phyloP scores from a whole-genome alignment of 1,140 invertebrate genomes.

The Zaprionus ornatus region DNA sequence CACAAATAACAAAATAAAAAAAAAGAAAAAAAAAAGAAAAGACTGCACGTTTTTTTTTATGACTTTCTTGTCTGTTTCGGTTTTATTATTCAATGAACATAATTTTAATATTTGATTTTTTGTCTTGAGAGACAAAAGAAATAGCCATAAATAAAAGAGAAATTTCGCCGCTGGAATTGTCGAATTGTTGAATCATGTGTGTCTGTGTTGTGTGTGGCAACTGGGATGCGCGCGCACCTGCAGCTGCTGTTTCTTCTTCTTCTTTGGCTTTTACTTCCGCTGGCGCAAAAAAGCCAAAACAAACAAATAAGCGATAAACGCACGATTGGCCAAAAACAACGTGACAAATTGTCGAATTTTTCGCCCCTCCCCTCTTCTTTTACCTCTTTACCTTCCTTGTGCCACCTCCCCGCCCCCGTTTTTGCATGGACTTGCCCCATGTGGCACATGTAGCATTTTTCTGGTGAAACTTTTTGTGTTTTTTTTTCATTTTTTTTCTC shows the following conservation, averaged over 20 bases:
- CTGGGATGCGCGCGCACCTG: conserved; percentile 63
- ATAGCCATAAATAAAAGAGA: conserved; percentile 76
- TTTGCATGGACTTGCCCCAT: background rate
- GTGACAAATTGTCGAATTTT: conserved; percentile 79
- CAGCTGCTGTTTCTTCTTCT: conserved; percentile 15
- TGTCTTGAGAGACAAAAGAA: conserved; percentile 65
- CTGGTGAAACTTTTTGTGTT: conserved; percentile 60
- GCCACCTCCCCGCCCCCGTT: background rate
- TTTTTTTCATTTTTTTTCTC: conserved; percentile 7
- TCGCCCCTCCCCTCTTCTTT: background rate
- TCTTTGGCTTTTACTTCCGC: conserved; percentile 70
- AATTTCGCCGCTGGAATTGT: conserved; percentile 57
- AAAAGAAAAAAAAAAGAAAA: conserved; percentile 1
- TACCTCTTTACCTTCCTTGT: background rate
- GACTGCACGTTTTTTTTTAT: conserved; percentile 24
- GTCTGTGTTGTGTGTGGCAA: conserved; percentile 23
- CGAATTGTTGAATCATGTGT: conserved; percentile 21
- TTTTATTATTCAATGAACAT: conserved; percentile 60
- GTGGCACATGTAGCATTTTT: conserved; percentile 61
- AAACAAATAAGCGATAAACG: conserved; percentile 38
- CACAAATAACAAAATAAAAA: conserved; percentile 33
- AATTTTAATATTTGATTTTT: conserved; percentile 71
- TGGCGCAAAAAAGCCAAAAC: conserved; percentile 18
- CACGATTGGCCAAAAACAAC: conserved; percentile 65
- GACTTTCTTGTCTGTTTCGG: conserved; percentile 19